A percentile compares a stretch with the other conserved stretches of the same genome.
These are phyloP conservation scores for Erebia ligea DNA, from an alignment of 2,888 invertebrate genomes.

Conservation along the genomic window DNA sequence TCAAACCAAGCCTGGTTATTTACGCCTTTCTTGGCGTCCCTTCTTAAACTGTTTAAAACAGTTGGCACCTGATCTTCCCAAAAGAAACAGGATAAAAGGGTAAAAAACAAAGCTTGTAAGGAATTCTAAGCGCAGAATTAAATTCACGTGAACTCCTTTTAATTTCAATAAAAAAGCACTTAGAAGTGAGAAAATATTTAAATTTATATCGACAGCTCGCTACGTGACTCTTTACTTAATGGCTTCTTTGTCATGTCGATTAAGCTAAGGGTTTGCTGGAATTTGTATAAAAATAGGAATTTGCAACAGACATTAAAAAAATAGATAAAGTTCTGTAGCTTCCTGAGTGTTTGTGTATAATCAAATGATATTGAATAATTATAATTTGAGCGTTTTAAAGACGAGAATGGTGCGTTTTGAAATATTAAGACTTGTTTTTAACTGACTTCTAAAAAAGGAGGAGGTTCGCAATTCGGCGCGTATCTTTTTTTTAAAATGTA, in stretches of 20 bases:
- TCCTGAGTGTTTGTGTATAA: too few species aligned
- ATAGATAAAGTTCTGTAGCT: too few species aligned
- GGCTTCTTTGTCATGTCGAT: slow-evolving; percentile 37
- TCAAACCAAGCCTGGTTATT: too few species aligned
- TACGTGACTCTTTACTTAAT: slow-evolving; percentile 43
- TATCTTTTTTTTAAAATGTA: too few species aligned
- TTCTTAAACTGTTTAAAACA: background rate
- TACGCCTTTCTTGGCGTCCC: too few species aligned
- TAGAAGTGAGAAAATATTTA: slow-evolving; percentile 39
- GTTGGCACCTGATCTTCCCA: background rate
- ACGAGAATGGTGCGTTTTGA: too few species aligned
- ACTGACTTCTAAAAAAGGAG: too few species aligned
- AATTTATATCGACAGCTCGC: slow-evolving; percentile 41
- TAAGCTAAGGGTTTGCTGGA: slow-evolving; percentile 26
- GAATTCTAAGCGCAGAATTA: slow-evolving; percentile 22
- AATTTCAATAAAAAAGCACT: slow-evolving; percentile 38
- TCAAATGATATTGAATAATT: too few species aligned
- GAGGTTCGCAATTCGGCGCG: too few species aligned
- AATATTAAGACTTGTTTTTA: too few species aligned
- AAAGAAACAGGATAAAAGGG: background rate
- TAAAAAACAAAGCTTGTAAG: slow-evolving; percentile 19
- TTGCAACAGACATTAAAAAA: background rate
- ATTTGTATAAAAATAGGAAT: background rate
- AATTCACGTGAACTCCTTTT: slow-evolving; percentile 33
- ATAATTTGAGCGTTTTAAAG: too few species aligned